These are phyloP conservation scores for Enteromius afrohamiltoni DNA, from an alignment of 2,797 vertebrate genomes.

Conservation along the genomic window DNA sequence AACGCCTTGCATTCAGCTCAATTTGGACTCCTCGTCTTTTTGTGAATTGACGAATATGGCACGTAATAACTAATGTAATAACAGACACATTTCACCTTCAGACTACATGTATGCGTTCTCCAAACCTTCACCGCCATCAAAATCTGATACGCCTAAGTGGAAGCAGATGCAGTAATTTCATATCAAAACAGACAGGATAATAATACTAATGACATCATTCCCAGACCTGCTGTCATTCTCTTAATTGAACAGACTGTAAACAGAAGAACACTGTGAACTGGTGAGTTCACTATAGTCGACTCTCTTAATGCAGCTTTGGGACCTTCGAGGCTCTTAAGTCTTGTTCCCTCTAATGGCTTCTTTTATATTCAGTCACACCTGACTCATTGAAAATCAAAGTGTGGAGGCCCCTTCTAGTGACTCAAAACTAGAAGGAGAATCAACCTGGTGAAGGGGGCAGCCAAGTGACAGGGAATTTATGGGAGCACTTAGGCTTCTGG, in stretches of 20 bases:
- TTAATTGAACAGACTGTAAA: constrained; percentile 27
- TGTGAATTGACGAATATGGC: neutral
- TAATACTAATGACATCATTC: constrained; percentile 79
- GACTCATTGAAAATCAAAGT: constrained; percentile 78
- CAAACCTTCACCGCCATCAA: constrained; percentile 67
- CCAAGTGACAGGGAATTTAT: constrained; percentile 79
- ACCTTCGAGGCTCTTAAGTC: constrained; percentile 39
- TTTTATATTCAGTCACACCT: constrained; percentile 69
- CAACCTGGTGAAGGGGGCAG: constrained; percentile 46
- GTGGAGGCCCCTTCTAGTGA: constrained; percentile 72
- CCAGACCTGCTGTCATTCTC: constrained; percentile 28
- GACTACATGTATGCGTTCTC: constrained; percentile 35
- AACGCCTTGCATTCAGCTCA: neutral
- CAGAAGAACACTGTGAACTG: constrained; percentile 28
- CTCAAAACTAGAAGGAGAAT: constrained; percentile 66
- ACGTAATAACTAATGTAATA: neutral
- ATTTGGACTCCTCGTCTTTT: neutral
- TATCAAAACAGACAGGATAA: constrained; percentile 79
- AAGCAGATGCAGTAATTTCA: constrained; percentile 76
- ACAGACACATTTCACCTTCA: constrained; percentile 20
- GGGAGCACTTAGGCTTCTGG: constrained; percentile 68
- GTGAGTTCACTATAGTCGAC: neutral
- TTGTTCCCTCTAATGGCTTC: constrained; percentile 59
- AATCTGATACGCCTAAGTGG: constrained; percentile 78
- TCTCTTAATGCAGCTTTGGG: neutral